Evolutionary conservation across 2,113 vertebrate species (phyloP).

Genomic region (Ciconia stormi): DNA sequence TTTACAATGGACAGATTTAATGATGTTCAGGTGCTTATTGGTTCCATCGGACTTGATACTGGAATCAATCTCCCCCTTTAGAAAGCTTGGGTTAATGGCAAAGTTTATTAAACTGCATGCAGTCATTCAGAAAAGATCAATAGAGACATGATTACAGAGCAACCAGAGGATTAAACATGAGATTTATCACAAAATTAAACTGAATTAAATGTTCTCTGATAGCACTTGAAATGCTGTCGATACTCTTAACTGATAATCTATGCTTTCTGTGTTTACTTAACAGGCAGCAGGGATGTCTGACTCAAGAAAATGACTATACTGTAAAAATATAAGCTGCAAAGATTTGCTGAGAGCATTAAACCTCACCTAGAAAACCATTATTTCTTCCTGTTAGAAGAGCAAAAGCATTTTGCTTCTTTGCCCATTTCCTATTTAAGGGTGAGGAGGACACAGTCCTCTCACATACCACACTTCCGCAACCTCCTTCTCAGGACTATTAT

Average conservation of each 20-base stretch:
- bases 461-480: background rate
- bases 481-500: background rate
- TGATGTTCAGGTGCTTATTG: slow-evolving; percentile 64
- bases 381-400: background rate
- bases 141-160: slow-evolving; percentile 80
- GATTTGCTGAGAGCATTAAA: slow-evolving; percentile 39
- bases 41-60: slow-evolving; percentile 68
- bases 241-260: slow-evolving; percentile 79
- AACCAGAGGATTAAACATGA: slow-evolving; percentile 78
- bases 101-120: slow-evolving; percentile 79
- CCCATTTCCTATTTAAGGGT: background rate
- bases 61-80: slow-evolving; percentile 67
- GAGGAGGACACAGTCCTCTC: background rate
- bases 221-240: slow-evolving; percentile 76
- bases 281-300: slow-evolving; percentile 49
- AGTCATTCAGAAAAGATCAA: slow-evolving; percentile 80
- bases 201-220: slow-evolving; percentile 81
- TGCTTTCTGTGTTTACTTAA: slow-evolving; percentile 72
- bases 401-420: background rate
- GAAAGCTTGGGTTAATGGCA: slow-evolving; percentile 71
- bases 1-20: slow-evolving; percentile 64
- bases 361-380: slow-evolving; percentile 15
- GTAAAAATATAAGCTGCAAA: slow-evolving; percentile 41
- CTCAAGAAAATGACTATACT: slow-evolving; percentile 49
- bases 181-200: slow-evolving; percentile 82